Conservation (phyloP, 2,113 vertebrate species). For the Dissostichus mawsoni region DNA sequence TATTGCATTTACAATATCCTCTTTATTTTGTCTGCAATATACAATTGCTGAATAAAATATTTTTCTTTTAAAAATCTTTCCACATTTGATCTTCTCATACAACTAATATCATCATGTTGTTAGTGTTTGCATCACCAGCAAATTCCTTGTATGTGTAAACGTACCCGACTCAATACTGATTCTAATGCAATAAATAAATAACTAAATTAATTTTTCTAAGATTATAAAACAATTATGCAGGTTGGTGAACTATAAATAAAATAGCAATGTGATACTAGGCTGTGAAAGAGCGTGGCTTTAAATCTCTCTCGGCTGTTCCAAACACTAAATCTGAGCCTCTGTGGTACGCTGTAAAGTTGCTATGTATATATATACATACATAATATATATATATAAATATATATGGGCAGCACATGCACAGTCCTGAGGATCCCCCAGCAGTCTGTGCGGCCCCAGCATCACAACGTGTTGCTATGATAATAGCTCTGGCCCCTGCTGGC, state of each 20-base stretch:
- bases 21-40: no score
- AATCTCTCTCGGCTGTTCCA: slow-evolving; percentile 7
- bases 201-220: no score
- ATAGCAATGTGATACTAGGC: background rate
- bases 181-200: background rate
- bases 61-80: no score
- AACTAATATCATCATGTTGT: no score
- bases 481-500: slow-evolving; percentile 39
- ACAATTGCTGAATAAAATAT: no score
- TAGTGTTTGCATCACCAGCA: no score
- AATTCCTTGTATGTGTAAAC: no score
- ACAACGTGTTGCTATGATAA: slow-evolving; percentile 21
- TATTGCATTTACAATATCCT: no score
- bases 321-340: background rate
- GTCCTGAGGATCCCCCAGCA: background rate
- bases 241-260: slow-evolving; percentile 1
- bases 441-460: slow-evolving; percentile 2
- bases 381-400: no score
- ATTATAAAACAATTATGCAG: background rate
- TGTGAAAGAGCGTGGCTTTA: background rate
- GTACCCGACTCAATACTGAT: no score
- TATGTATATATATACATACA: no score
- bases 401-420: background rate
- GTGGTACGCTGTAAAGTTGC: background rate
- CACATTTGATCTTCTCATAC: no score